phyloP scores from a whole-genome alignment of 2,888 invertebrate genomes.

The Ypsolopha scabrella region DNA sequence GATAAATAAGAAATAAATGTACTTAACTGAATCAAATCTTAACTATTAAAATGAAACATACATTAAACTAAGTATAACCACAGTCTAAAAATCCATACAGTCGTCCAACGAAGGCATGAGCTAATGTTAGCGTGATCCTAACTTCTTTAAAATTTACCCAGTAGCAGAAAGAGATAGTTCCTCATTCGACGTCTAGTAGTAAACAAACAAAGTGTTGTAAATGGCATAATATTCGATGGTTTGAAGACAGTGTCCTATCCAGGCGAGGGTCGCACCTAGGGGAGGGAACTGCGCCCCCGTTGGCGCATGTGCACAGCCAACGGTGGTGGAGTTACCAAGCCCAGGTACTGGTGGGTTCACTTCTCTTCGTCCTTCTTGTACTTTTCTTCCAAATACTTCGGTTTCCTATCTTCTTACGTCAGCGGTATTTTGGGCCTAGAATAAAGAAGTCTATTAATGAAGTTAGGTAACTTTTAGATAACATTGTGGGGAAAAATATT shows the following conservation, averaged over 20 bases:
- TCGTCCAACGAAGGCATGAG: no score
- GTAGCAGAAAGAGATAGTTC: no score
- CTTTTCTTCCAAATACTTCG: neutral
- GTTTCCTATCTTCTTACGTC: neutral
- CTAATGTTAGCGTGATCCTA: no score
- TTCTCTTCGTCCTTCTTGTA: neutral
- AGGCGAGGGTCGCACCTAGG: slow-evolving; percentile 68
- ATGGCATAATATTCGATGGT: neutral
- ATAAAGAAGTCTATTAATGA: no score
- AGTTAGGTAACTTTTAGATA: no score
- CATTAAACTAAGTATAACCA: no score
- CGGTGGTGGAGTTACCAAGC: slow-evolving; percentile 90
- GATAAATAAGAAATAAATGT: no score
- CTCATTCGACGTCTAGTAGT: neutral
- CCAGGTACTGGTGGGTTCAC: slow-evolving; percentile 36
- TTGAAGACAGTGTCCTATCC: neutral
- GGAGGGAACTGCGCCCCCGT: slow-evolving; percentile 83
- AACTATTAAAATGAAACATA: no score
- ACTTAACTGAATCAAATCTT: no score
- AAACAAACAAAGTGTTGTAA: neutral
- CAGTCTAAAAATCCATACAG: no score
- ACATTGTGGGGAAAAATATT: no score
- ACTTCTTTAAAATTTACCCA: no score
- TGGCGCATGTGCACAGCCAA: slow-evolving; percentile 77
- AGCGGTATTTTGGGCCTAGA: neutral